Percentiles rank a stretch among this genome's conserved stretches.
Conservation (phyloP, 64 coral and sea anemone species). For the Porites lutea region DNA sequence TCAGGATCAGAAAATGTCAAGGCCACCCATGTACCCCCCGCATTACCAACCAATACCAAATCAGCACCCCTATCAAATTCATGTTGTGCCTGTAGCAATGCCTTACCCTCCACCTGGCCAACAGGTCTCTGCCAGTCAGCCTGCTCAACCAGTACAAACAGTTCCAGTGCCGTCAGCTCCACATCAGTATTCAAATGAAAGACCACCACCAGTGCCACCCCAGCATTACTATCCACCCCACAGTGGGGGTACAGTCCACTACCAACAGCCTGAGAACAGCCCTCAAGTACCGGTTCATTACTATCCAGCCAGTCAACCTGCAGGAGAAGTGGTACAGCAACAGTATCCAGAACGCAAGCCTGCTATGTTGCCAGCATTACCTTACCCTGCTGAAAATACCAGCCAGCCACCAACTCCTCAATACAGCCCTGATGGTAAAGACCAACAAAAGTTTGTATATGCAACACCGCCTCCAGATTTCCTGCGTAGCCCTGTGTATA, state of each 20-base stretch:
- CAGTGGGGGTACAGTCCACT: conserved; percentile 5
- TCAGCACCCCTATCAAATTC: conserved; percentile 23
- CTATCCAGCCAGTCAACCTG: conserved; percentile 38
- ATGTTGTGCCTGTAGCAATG: conserved; percentile 6
- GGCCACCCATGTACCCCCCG: conserved; percentile 35
- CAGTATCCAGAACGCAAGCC: conserved; percentile 54
- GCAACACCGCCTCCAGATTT: conserved; percentile 65
- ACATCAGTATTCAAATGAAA: conserved; percentile 12
- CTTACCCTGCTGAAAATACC: conserved; percentile 57
- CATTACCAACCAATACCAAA: conserved; percentile 44
- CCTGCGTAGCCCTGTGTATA: conserved; percentile 69
- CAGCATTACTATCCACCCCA: conserved; percentile 58
- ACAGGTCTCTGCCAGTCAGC: conserved; percentile 32
- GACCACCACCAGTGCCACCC: conserved; percentile 45
- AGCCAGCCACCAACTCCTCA: conserved; percentile 64
- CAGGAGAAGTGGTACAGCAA: conserved; percentile 13
- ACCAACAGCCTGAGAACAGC: conserved; percentile 18
- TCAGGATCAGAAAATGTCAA: conserved; percentile 4
- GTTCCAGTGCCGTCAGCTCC: neutral
- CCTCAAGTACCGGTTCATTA: conserved; percentile 16
- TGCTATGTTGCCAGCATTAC: conserved; percentile 5
- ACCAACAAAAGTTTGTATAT: conserved; percentile 57
- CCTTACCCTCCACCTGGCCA: conserved; percentile 19
- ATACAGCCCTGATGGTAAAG: conserved; percentile 55
- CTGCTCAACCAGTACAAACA: conserved; percentile 17